Evolutionary conservation across 2,888 invertebrate genomes (phyloP), one percentile per base, ranked within the genome.

Genomic region (Amaurobius ferox): DNA sequence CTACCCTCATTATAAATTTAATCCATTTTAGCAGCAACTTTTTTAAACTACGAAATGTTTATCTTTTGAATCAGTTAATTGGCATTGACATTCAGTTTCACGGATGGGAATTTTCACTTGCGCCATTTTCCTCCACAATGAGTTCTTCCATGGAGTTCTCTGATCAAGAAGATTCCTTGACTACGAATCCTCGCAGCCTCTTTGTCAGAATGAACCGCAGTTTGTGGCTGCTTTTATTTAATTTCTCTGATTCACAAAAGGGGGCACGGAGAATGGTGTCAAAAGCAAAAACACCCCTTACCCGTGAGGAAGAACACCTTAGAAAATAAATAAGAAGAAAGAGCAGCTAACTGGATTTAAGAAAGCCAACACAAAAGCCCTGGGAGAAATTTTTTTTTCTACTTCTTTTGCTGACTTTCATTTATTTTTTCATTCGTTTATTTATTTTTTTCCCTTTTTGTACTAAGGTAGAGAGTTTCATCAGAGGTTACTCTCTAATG

Each of bases 241-340:
- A 81, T 81, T 81, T 81, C 74, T 81, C 44, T 81, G 81, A 81
- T 81, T 81, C 74, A 74, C 81, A 81, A 81, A 81, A 81, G 81
- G 13, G 39, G 68, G 61, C 32, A 68, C 23, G 55, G 67, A 72
- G 67, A 67, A 73, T 61, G 70, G 81, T 74, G 74, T 81, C 81
- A 81, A 81, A 81, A 81, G 81, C 73, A 80, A 73, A 76, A 68
- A 28, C 61, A 26, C 39, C 62, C 23, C 70, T 26, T 26, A 1
- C 6, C 23, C 3, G 32, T 6, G 44, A 29, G 71, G 79, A 67
- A 66, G 61, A 81, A 74, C 74, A 68, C 81, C 81, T 76, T 66
- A 35, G 40, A 72, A 79, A 77, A 78, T 35, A 76, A 66, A 35
- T 28, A 28, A 48, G 66, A 55, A 55, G 55, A 32, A 55, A 55